A percentile compares a stretch with the other conserved stretches of the same genome.
These are phyloP conservation scores for Centropyge bicolor DNA, from an alignment of 2,797 vertebrate species.

Conservation along the genomic window DNA sequence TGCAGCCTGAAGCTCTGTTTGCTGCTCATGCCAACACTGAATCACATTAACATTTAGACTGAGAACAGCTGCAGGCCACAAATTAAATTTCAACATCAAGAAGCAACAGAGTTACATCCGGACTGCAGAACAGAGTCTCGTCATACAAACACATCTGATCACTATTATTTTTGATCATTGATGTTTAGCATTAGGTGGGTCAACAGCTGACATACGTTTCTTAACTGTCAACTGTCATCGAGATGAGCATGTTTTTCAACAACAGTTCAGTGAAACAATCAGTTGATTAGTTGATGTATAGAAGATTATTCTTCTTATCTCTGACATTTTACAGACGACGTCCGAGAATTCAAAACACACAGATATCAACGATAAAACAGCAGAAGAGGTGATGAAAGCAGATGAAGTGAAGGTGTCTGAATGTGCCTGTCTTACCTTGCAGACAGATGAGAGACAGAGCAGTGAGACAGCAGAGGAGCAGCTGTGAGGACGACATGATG, in stretches of 20 bases:
- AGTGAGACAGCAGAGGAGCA: constrained; percentile 27
- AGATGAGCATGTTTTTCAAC: background rate
- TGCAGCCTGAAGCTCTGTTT: background rate
- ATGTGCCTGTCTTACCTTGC: constrained; percentile 17
- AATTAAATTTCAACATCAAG: background rate
- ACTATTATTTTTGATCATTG: background rate
- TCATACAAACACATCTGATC: background rate
- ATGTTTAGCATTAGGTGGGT: background rate
- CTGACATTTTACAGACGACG: background rate
- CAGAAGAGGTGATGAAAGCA: background rate
- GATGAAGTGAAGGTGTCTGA: background rate
- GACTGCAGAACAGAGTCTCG: background rate
- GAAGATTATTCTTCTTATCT: background rate
- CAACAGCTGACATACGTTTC: background rate
- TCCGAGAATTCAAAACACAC: background rate
- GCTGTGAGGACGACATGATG: constrained; percentile 6
- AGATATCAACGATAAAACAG: background rate
- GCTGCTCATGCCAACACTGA: constrained; percentile 8
- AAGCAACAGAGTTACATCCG: background rate
- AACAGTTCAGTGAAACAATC: background rate
- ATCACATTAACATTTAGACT: constrained; percentile 39
- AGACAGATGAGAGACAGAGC: constrained; percentile 24
- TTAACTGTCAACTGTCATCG: background rate
- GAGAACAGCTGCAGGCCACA: constrained; percentile 25
- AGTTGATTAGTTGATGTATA: background rate